phyloP scores from a whole-genome alignment of 2,888 invertebrate species.

The Caenorhabditis doughertyi region DNA sequence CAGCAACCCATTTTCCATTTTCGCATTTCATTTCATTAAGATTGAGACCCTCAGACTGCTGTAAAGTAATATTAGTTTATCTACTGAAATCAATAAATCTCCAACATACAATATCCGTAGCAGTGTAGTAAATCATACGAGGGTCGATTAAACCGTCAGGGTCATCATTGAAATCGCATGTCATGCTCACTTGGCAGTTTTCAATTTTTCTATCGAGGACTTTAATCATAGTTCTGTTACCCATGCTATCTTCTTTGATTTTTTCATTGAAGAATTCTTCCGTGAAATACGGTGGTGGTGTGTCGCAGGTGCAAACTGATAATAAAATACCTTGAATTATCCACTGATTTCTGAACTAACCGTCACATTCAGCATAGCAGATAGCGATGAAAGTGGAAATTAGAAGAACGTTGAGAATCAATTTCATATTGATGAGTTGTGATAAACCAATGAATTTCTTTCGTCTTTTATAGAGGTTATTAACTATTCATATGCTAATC shows the following conservation, averaged over 20 bases:
- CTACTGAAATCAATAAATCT: too few relatives aligned
- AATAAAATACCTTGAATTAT: not conserved
- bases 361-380: constrained; percentile 22
- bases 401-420: constrained; percentile 14
- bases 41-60: not conserved
- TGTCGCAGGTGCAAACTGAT: constrained; percentile 38
- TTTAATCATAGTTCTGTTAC: not conserved
- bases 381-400: constrained; percentile 10
- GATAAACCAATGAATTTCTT: not conserved
- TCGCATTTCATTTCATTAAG: not conserved
- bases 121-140: too few relatives aligned
- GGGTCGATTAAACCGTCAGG: too few relatives aligned
- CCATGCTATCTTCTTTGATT: not conserved
- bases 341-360: not conserved
- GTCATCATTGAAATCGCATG: too few relatives aligned
- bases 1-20: not conserved
- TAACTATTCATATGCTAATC: not conserved
- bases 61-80: too few relatives aligned
- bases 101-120: too few relatives aligned
- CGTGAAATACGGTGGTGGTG: not conserved
- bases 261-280: not conserved
- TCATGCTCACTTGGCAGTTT: not conserved
- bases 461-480: constrained; percentile 16
- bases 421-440: constrained; percentile 4
- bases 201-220: not conserved